Evolutionary conservation across 2,797 vertebrate species (phyloP), one percentile per base, ranked within the genome.

Genomic region (Sebastes hubbsi): DNA sequence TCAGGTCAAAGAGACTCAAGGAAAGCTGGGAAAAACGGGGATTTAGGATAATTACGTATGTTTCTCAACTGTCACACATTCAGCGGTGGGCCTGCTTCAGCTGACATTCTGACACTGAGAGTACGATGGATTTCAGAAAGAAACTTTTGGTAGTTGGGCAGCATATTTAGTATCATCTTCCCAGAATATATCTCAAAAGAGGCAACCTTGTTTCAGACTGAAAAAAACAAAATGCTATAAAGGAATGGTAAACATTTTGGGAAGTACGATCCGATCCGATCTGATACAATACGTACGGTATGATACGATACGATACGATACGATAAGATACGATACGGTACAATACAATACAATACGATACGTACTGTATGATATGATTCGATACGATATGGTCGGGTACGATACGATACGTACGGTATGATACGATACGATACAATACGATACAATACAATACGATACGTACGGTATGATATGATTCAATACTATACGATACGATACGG

Each of bases 1-100:
- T 84, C 79, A 85, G 78, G 64, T 88, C 75, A 86, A 60, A 81
- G 32, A 82, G 60, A 58, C 73, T 72, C 16, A 27, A 60, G 77
- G 32, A 72, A 82, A 73, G 58, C 62, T 55, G 14, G 36, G 36
- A 32, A 77, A 82, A 81, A 72, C 10, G 68, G 62, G 49, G 68
- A 78, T 84, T 82, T 70, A 32, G 54, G 30, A 74, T 70, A 55
- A 78, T 5, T 71, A 11, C 20, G n/a, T 13, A 63, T 55, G 46
- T 61, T 85, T 81, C 75, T 87, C 32, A 85, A 77, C 60, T 75
- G 78, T 85, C 69, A 71, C 49, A 66, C 36, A 62, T 49, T 83
- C 73, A 67, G 25, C 24, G n/a, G 61, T 60, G 49, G 75, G 60
- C 20, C 30, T 13, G 36, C 62, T 81, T 77, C 34, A 61, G 42